Evolutionary conservation across 2,888 invertebrate species (phyloP), one percentile per base, ranked within the genome.

Genomic region (Agrotis ipsilon): DNA sequence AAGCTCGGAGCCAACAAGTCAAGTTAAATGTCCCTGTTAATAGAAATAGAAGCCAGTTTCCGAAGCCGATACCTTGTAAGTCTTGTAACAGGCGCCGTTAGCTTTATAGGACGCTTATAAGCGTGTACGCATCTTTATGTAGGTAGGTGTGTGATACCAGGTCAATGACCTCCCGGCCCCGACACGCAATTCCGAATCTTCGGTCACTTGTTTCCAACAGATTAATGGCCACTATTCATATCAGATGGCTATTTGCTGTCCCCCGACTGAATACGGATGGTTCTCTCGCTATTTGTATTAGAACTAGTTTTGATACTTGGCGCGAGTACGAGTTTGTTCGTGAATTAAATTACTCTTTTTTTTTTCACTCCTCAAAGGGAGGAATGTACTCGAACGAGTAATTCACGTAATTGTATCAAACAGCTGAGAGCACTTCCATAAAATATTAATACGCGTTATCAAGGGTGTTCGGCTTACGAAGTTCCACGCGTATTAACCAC

Each of bases 171-270:
- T 77, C 77, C 52, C 73, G 73, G 74, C 85, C 85, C 75, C 85
- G 76, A 68, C 78, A 72, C 83, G 78, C 85, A 81, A 85, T 83
- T 75, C 86, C 82, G 83, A 84, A 85, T 87, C 81, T 84, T 86
- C 82, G 85, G 85, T 82, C 88, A 89, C 90, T 89, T 87, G 90
- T 87, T 89, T 88, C 88, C 86, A 83, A 80, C 84, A 87, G 88
- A 89, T 89, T 90, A 89, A 89, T 90, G 85, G 83, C 83, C 80
- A 84, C 88, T 86, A 86, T 87, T 86, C 86, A 85, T 85, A 90
- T 89, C 87, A 88, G 86, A 85, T 80, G 86, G 86, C 86, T 83
- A 89, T 89, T 88, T 84, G 81, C 81, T 85, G 76, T 84, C 80
- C 78, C 76, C 80, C 76, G 78, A 74, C 65, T 52, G 79, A 82